Percentiles rank a stretch among this genome's conserved stretches.
These are phyloP conservation scores for Drosophila flavopinicola DNA, from an alignment of 2,888 invertebrate genomes.

Conservation along the genomic window DNA sequence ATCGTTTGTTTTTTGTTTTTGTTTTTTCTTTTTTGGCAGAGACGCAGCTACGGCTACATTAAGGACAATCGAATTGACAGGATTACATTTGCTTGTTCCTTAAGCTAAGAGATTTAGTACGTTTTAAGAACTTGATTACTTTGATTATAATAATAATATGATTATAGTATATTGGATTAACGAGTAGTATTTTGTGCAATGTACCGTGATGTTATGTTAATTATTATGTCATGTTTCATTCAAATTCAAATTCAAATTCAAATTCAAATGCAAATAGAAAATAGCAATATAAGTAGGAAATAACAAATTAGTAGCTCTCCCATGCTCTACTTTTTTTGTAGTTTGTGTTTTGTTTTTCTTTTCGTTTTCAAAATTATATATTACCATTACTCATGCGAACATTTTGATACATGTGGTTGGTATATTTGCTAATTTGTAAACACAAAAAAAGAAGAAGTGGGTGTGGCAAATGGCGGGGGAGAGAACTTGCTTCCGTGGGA, in stretches of 20 bases:
- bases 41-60: background rate
- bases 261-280: slow-evolving; percentile 33
- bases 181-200: slow-evolving; percentile 50
- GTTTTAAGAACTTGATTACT: background rate
- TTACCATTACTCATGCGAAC: slow-evolving; percentile 56
- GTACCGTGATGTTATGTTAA: slow-evolving; percentile 52
- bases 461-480: background rate
- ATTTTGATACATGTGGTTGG: slow-evolving; percentile 43
- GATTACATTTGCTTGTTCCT: slow-evolving; percentile 12
- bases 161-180: slow-evolving; percentile 10
- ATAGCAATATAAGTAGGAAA: slow-evolving; percentile 31
- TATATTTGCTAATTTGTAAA: slow-evolving; percentile 44
- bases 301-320: slow-evolving; percentile 26
- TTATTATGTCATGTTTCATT: slow-evolving; percentile 33
- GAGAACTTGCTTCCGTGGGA: background rate
- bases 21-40: background rate
- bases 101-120: slow-evolving; percentile 3
- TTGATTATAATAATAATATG: slow-evolving; percentile 16
- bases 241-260: slow-evolving; percentile 28
- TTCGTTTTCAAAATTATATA: slow-evolving; percentile 30
- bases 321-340: slow-evolving; percentile 31
- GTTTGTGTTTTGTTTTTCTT: slow-evolving; percentile 1
- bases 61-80: slow-evolving; percentile 6
- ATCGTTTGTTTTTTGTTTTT: slow-evolving; percentile 16
- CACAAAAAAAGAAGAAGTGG: slow-evolving; percentile 27